Evolutionary conservation across 2,888 invertebrate genomes (phyloP).

Genomic region (Ochropleura leucogaster): DNA sequence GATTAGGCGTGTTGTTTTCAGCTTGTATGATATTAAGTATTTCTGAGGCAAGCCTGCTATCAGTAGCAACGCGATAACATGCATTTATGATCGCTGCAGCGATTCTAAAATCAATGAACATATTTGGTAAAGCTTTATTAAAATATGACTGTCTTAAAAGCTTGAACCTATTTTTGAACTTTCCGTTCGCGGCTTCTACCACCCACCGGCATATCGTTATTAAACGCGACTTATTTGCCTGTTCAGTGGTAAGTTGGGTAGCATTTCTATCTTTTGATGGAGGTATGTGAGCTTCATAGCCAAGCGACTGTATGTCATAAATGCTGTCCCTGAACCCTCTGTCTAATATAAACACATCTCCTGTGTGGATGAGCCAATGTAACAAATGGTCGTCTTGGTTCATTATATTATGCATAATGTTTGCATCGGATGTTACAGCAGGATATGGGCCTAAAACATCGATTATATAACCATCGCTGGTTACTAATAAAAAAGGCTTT

Average conservation of each 20-base stretch:
- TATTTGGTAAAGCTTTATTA: too few species aligned
- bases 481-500: conserved; percentile 4
- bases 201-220: conserved; percentile 9
- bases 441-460: conserved; percentile 6
- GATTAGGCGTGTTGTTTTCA: conserved; percentile 8
- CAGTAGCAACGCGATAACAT: background rate
- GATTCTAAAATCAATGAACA: too few species aligned
- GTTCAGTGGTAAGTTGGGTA: conserved; percentile 6
- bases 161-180: too few species aligned
- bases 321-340: background rate
- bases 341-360: background rate
- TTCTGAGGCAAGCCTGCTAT: background rate
- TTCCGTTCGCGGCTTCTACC: conserved; percentile 2
- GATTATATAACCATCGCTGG: conserved; percentile 1
- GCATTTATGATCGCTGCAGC: conserved; percentile 3
- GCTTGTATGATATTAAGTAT: background rate
- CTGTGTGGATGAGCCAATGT: background rate
- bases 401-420: background rate
- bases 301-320: background rate
- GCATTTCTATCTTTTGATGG: conserved; percentile 1
- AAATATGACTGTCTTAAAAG: too few species aligned
- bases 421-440: background rate
- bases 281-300: background rate
- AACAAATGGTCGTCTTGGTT: background rate
- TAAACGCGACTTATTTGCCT: conserved; percentile 10